Base-by-base conservation (phyloP, 2,888 invertebrate genomes). In the Drosophila kuntzei region DNA sequence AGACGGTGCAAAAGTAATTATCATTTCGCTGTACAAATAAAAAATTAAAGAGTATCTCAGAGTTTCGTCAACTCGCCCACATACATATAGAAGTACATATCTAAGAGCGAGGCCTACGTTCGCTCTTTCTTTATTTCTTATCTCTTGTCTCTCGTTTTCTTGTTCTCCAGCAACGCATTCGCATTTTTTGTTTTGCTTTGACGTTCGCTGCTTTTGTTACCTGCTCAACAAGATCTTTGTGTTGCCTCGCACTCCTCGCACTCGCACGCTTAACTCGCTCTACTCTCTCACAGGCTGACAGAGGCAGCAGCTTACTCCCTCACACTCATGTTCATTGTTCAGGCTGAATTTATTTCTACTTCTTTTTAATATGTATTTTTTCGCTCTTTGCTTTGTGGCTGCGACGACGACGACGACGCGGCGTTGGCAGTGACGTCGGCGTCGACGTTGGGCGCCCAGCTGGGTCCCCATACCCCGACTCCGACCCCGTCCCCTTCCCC, bases 141-240 rank as follows among this genome's bases (percentile, higher is more conserved):
- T 32, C 37, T 46, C 41, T 32, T 27, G 27, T 32, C 37, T 46
- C 41, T 32, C 8, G 27, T 59, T 51, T 64, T 20, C 39, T 25
- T 53, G 37, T 54, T 58, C 44, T 47, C 44, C n/a, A n/a, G n/a
- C n/a, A n/a, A 47, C 82, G 85, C 83, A 90, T 75, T 90, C 80
- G 74, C 69, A 67, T 57, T 88, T 90, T 90, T 91, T 90, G 91
- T 90, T 90, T 90, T 90, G 90, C 85, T 91, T 90, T 47, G 34
- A 51, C 78, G 73, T 90, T 90, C 90, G 87, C 69, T 74, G 73
- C 69, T 65, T 60, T 64, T 79, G 59, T 71, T 85, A 76, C 87
- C 86, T 84, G 82, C 85, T 81, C 71, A 84, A 76, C 89, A 89
- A 87, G 89, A 84, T 84, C 89, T 89, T 78, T 84, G 76, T 84